Conservation (phyloP, 2,113 vertebrate genomes). For the Pipra filicauda region DNA sequence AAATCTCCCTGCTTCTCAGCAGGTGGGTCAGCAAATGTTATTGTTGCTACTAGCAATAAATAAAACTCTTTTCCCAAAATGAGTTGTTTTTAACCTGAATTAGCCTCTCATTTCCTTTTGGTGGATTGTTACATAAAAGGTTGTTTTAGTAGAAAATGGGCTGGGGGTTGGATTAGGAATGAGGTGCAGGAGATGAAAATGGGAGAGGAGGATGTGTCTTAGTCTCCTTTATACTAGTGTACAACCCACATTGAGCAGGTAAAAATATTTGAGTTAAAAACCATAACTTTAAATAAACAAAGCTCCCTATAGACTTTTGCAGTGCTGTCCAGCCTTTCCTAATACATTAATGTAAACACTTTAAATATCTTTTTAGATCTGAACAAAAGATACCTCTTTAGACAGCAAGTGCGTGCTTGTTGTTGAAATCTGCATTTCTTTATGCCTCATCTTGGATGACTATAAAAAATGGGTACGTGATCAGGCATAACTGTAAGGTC, state of each 20-base stretch:
- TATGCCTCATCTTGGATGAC: not conserved
- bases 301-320: not conserved
- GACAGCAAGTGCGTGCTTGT: not conserved
- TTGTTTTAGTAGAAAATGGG: not conserved
- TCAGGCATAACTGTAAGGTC: not conserved
- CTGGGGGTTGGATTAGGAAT: not conserved
- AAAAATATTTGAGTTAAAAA: conserved; percentile 5
- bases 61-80: not conserved
- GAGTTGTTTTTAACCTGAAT: not conserved
- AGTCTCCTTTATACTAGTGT: not conserved
- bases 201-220: not conserved
- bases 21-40: not conserved
- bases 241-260: not conserved
- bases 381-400: not conserved
- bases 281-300: not conserved
- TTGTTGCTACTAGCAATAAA: not conserved
- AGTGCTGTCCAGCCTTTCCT: not conserved
- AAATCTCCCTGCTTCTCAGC: not conserved
- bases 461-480: not conserved
- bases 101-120: not conserved
- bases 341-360: not conserved
- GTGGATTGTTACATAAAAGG: not conserved
- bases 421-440: conserved; percentile 35
- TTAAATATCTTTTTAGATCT: not conserved
- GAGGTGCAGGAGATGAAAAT: not conserved